Evolutionary conservation across 2,797 vertebrate species (phyloP).

Genomic region (Cuculus canorus): DNA sequence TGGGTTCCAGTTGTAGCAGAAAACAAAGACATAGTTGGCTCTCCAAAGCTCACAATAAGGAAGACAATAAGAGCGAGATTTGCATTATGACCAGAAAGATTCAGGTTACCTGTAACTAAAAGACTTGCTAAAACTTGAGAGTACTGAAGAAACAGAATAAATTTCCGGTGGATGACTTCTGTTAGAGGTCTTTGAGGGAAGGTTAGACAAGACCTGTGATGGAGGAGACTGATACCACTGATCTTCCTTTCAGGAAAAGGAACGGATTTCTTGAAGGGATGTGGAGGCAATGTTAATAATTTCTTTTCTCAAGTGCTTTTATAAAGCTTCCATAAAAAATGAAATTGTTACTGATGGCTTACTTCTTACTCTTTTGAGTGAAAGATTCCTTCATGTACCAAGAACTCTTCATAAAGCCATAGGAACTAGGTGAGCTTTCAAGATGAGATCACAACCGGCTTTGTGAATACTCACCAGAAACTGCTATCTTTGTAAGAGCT

Average conservation of each 20-base stretch:
- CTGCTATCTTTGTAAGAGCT: background rate
- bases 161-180: background rate
- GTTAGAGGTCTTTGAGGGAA: background rate
- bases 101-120: background rate
- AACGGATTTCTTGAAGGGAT: background rate
- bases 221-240: background rate
- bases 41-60: background rate
- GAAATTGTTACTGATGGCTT: background rate
- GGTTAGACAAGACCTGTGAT: background rate
- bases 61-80: background rate
- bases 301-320: background rate
- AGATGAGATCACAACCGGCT: background rate
- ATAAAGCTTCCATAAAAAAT: background rate
- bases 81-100: background rate
- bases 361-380: background rate
- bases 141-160: background rate
- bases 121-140: background rate
- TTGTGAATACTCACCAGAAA: constrained; percentile 24
- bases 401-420: background rate
- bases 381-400: background rate
- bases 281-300: background rate
- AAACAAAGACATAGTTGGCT: background rate
- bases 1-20: background rate
- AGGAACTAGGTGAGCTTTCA: background rate
- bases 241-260: background rate